Conservation (phyloP, 2,888 invertebrate genomes). For the Alitta virens region DNA sequence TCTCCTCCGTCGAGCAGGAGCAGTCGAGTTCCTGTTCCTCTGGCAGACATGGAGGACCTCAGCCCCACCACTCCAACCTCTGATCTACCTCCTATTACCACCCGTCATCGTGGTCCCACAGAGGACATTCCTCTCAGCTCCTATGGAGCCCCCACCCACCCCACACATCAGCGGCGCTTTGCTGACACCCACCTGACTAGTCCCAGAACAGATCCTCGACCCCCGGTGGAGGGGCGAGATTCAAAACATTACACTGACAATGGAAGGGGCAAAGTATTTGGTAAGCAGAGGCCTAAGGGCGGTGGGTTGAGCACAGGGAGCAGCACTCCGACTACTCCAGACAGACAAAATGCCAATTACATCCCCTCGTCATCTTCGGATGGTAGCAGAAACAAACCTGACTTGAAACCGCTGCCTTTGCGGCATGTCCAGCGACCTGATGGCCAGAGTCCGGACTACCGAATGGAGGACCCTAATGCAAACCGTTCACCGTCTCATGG, state of each 20-base stretch:
- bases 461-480: slow-evolving; percentile 18
- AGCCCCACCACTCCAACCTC: slow-evolving; percentile 15
- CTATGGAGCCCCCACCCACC: not conserved
- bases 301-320: not conserved
- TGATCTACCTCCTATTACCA: slow-evolving; percentile 1
- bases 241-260: slow-evolving; percentile 21
- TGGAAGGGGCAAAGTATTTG: not conserved
- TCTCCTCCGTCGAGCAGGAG: slow-evolving; percentile 1
- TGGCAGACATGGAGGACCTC: slow-evolving; percentile 26
- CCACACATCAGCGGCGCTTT: slow-evolving; percentile 2
- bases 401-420: slow-evolving; percentile 25
- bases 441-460: slow-evolving; percentile 25
- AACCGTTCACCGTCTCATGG: slow-evolving; percentile 18
- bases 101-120: not conserved
- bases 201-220: slow-evolving; percentile 19
- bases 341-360: slow-evolving; percentile 16
- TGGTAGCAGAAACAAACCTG: slow-evolving; percentile 3
- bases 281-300: not conserved
- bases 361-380: slow-evolving; percentile 4
- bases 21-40: slow-evolving; percentile 13
- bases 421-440: slow-evolving; percentile 25
- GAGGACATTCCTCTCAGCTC: slow-evolving; percentile 24
- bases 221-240: slow-evolving; percentile 32
- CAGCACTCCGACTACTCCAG: not conserved
- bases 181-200: slow-evolving; percentile 8